Evolutionary conservation across 2,113 vertebrate species (phyloP).

Genomic region (Catharus minimus): DNA sequence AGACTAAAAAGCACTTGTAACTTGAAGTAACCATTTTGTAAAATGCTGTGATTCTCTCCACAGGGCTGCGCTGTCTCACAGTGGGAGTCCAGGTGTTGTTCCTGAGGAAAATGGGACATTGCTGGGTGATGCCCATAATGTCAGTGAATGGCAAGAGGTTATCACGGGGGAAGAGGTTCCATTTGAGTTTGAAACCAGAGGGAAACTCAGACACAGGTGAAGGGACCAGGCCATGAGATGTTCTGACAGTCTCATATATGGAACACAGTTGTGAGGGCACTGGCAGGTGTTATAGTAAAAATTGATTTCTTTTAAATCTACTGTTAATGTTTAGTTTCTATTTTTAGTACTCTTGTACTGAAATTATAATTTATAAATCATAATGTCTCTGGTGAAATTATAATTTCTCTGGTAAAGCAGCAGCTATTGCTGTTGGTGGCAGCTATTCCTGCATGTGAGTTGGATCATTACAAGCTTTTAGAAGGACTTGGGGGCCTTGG

Average conservation of each 20-base stretch:
- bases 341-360: background rate
- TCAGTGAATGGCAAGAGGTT: slow-evolving; percentile 95
- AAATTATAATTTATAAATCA: background rate
- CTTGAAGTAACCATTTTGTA: background rate
- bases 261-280: background rate
- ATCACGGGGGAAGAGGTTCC: slow-evolving; percentile 92
- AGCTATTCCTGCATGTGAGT: background rate
- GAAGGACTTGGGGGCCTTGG: background rate
- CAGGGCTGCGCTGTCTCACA: slow-evolving; percentile 96
- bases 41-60: slow-evolving; percentile 1
- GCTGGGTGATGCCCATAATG: slow-evolving; percentile 87
- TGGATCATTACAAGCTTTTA: background rate
- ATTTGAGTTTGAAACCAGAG: slow-evolving; percentile 94
- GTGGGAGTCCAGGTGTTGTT: slow-evolving; percentile 90
- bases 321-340: background rate
- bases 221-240: background rate
- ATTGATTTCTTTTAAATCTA: background rate
- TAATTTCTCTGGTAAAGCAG: background rate
- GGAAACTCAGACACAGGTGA: slow-evolving; percentile 95
- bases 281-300: background rate
- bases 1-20: background rate
- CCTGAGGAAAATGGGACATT: slow-evolving; percentile 80
- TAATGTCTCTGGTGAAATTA: background rate
- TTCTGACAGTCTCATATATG: background rate
- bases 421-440: background rate